Evolutionary conservation across 1,140 invertebrate genomes (phyloP).

Genomic region (Anagrus nilaparvatae): DNA sequence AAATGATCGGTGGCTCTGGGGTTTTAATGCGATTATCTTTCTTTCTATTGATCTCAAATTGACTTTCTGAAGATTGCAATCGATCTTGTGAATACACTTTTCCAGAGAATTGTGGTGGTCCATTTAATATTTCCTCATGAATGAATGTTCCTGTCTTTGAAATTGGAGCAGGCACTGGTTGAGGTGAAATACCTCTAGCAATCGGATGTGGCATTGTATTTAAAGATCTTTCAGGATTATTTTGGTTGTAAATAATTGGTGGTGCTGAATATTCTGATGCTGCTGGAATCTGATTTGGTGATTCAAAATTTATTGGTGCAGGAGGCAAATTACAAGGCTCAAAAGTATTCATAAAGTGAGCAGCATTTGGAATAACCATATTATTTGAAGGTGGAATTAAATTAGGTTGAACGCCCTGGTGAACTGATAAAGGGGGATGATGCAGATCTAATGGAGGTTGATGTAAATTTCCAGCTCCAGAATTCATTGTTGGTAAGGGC

Average conservation of each 20-base stretch:
- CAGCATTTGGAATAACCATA: slow-evolving; percentile 7
- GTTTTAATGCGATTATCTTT: slow-evolving; percentile 35
- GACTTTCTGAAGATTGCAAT: not conserved
- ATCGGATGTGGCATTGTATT: not conserved
- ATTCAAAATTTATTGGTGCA: slow-evolving; percentile 30
- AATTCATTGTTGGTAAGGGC: slow-evolving; percentile 5
- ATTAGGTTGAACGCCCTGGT: too few relatives aligned
- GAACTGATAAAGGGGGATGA: too few relatives aligned
- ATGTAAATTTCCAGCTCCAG: not conserved
- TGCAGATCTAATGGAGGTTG: too few relatives aligned
- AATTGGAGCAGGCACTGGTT: slow-evolving; percentile 31
- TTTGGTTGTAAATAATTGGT: slow-evolving; percentile 29
- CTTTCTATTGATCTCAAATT: not conserved
- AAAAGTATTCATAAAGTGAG: too few relatives aligned
- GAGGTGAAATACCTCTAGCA: slow-evolving; percentile 22
- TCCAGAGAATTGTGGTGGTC: not conserved
- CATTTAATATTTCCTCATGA: slow-evolving; percentile 8
- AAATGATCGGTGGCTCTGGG: slow-evolving; percentile 40
- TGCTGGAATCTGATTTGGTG: slow-evolving; percentile 9
- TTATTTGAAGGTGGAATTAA: too few relatives aligned
- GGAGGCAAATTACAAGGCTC: too few relatives aligned
- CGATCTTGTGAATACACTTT: not conserved
- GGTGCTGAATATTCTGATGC: slow-evolving; percentile 24
- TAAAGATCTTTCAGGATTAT: slow-evolving; percentile 14
- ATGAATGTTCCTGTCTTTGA: not conserved